These are phyloP conservation scores for Tetrao urogallus DNA, from an alignment of 2,113 vertebrate species.

Conservation along the genomic window DNA sequence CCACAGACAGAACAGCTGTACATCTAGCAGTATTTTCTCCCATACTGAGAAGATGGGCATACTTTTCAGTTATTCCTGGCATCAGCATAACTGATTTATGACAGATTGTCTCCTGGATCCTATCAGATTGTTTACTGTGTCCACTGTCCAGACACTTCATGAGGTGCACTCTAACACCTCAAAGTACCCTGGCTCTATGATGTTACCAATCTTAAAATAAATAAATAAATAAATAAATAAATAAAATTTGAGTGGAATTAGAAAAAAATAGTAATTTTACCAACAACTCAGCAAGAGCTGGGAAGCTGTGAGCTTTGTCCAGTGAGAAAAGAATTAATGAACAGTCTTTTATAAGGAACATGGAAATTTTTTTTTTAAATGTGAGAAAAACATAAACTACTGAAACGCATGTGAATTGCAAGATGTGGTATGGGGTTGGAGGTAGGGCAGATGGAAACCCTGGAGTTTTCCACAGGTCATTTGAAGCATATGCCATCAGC, in stretches of 20 bases:
- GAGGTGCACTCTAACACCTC: not conserved
- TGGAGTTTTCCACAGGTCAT: not conserved
- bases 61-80: not conserved
- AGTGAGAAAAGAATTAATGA: not conserved
- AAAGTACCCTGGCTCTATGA: not conserved
- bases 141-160: not conserved
- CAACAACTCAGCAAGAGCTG: not conserved
- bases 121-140: not conserved
- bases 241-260: too few relatives aligned
- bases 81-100: not conserved
- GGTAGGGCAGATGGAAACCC: not conserved
- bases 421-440: not conserved
- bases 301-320: not conserved
- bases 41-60: fast-evolving
- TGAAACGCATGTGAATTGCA: not conserved
- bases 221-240: not conserved
- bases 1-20: not conserved
- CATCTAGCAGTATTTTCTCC: not conserved
- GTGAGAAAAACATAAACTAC: not conserved
- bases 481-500: not conserved
- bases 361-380: not conserved
- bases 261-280: not conserved
- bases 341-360: not conserved
- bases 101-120: not conserved
- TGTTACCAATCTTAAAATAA: not conserved